Percentiles rank a stretch among this genome's conserved stretches.
Evolutionary conservation across 2,888 invertebrate species (phyloP).

Genomic region (Acanthoscelides obtectus): DNA sequence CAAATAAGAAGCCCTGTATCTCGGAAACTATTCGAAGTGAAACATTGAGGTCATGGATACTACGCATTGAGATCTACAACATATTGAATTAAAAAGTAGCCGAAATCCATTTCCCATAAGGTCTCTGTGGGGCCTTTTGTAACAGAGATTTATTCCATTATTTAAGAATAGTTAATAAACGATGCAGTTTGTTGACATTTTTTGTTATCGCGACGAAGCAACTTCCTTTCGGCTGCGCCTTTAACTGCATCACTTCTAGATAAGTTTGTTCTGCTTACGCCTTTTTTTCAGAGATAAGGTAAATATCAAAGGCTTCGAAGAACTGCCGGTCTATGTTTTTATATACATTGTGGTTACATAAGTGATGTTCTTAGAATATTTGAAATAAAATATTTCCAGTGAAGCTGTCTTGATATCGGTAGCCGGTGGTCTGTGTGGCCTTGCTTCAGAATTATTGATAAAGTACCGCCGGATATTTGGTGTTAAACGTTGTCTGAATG

Average conservation of each 20-base stretch:
- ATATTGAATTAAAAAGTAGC: too few species aligned
- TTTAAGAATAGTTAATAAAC: neutral
- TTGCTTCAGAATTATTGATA: neutral
- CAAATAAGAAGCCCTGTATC: too few species aligned
- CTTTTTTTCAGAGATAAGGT: neutral
- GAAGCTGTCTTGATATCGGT: neutral
- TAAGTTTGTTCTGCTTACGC: neutral
- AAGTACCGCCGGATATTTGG: neutral
- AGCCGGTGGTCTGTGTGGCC: neutral
- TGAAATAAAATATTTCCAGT: neutral
- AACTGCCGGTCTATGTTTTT: neutral
- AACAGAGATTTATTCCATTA: too few species aligned
- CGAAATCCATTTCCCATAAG: too few species aligned
- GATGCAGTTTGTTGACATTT: neutral
- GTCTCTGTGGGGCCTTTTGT: too few species aligned
- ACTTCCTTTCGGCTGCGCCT: neutral
- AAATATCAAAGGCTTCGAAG: neutral
- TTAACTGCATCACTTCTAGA: neutral
- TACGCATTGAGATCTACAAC: too few species aligned
- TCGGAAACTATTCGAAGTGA: too few species aligned
- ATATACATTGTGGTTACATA: neutral
- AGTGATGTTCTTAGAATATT: neutral
- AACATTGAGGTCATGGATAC: too few species aligned
- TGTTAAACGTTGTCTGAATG: neutral
- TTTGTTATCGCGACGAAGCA: neutral